Evolutionary conservation across 2,113 vertebrate species (phyloP).

Genomic region (Nerophis ophidion): DNA sequence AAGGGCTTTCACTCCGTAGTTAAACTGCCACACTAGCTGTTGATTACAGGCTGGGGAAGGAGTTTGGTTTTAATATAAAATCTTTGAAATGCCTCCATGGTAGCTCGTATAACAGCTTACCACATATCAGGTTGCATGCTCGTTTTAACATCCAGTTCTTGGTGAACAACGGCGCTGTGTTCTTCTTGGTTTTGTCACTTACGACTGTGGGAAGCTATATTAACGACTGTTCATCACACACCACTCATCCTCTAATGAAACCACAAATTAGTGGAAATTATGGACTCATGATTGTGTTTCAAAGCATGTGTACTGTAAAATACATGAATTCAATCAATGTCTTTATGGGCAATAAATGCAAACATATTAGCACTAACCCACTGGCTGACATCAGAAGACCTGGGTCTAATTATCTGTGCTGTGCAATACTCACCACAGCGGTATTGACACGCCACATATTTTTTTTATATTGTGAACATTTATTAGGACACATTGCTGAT

Average conservation of each 20-base stretch:
- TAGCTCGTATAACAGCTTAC: conserved; percentile 54
- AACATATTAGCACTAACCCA: conserved; percentile 9
- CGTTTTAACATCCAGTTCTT: conserved; percentile 51
- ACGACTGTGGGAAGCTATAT: neutral
- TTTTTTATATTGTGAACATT: too few relatives aligned
- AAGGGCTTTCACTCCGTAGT: conserved; percentile 21
- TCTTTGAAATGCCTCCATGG: conserved; percentile 40
- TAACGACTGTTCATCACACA: neutral
- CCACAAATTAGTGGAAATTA: conserved; percentile 32
- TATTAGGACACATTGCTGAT: too few relatives aligned
- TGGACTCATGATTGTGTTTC: conserved; percentile 3
- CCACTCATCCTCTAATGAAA: conserved; percentile 44
- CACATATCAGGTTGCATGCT: conserved; percentile 58
- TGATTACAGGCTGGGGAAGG: conserved; percentile 50
- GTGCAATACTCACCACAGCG: neutral
- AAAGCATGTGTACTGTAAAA: conserved; percentile 12
- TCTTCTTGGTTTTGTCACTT: conserved; percentile 46
- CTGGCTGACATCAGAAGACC: neutral
- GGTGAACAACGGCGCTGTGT: conserved; percentile 49
- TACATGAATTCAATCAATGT: conserved; percentile 15
- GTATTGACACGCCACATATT: too few relatives aligned
- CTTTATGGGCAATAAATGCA: conserved; percentile 24
- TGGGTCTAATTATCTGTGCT: too few relatives aligned
- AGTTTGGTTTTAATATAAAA: conserved; percentile 43
- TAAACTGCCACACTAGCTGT: conserved; percentile 49